These are phyloP conservation scores for Spongilla lacustris DNA, from an alignment of 37 sponge, comb jelly and placozoan genomes.

Conservation along the genomic window DNA sequence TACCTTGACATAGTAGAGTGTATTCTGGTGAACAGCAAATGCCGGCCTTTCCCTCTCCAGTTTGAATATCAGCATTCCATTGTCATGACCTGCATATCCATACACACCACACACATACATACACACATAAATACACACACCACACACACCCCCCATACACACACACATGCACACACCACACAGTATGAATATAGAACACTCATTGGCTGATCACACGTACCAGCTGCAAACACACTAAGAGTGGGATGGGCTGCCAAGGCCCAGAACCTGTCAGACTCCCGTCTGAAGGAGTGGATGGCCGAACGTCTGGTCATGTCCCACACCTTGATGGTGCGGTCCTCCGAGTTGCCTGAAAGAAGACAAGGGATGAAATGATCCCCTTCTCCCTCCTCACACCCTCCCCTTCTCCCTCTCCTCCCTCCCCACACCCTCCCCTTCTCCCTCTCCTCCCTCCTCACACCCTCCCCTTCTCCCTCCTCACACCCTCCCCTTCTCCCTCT, in stretches of 20 bases:
- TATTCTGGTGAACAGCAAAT: slow-evolving; percentile 81
- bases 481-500: no score
- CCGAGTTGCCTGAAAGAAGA: slow-evolving; percentile 73
- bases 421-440: background rate
- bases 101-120: background rate
- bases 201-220: slow-evolving; percentile 32
- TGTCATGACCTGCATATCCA: slow-evolving; percentile 84
- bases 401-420: background rate
- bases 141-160: background rate
- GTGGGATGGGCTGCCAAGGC: slow-evolving; percentile 90
- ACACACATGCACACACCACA: slow-evolving; percentile 14
- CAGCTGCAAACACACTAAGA: slow-evolving; percentile 96
- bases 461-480: no score
- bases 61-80: slow-evolving; percentile 96
- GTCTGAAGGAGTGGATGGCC: slow-evolving; percentile 87
- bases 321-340: slow-evolving; percentile 89
- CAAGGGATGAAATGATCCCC: background rate
- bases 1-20: slow-evolving; percentile 94
- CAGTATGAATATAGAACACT: no score
- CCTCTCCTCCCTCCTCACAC: background rate
- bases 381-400: background rate
- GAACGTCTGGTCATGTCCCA: slow-evolving; percentile 93
- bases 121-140: background rate
- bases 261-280: slow-evolving; percentile 96
- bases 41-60: slow-evolving; percentile 97